Evolutionary conservation across 2,113 vertebrate species (phyloP).

Genomic region (Phocoena phocoena): DNA sequence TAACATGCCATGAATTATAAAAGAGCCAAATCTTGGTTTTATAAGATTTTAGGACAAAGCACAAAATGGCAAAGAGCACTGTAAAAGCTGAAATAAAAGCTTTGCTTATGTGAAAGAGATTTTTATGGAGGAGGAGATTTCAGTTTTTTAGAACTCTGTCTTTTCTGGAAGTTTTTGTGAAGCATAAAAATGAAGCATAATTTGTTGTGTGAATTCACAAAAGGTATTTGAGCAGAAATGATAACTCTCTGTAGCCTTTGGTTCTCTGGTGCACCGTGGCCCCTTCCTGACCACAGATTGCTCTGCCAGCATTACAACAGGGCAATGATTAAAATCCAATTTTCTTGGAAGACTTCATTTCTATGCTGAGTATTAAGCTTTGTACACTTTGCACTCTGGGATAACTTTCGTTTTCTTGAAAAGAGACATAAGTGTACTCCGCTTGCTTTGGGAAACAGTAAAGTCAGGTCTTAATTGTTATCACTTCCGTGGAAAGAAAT

Average conservation of each 20-base stretch:
- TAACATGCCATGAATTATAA: conserved; percentile 60
- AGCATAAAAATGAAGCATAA: conserved; percentile 25
- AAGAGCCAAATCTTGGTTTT: conserved; percentile 59
- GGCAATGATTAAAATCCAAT: neutral
- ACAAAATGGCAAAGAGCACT: neutral
- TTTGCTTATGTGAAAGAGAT: neutral
- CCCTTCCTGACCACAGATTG: neutral
- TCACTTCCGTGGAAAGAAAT: conserved; percentile 51
- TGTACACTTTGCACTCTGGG: neutral
- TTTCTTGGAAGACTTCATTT: conserved; percentile 10
- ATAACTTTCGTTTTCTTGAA: neutral
- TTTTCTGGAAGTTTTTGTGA: conserved; percentile 33
- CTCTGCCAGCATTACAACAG: neutral
- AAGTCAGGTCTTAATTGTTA: neutral
- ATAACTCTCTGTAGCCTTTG: neutral
- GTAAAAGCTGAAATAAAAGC: conserved; percentile 44
- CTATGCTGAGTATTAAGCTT: neutral
- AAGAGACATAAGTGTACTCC: neutral
- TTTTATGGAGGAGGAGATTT: neutral
- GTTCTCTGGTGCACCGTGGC: fast-evolving
- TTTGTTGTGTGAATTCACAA: neutral
- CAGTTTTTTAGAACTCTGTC: neutral
- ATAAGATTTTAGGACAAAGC: conserved; percentile 52
- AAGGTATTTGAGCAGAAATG: neutral
- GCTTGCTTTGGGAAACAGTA: conserved; percentile 22